Conservation (phyloP, 2,888 invertebrate species). For the Lutraria lutraria region DNA sequence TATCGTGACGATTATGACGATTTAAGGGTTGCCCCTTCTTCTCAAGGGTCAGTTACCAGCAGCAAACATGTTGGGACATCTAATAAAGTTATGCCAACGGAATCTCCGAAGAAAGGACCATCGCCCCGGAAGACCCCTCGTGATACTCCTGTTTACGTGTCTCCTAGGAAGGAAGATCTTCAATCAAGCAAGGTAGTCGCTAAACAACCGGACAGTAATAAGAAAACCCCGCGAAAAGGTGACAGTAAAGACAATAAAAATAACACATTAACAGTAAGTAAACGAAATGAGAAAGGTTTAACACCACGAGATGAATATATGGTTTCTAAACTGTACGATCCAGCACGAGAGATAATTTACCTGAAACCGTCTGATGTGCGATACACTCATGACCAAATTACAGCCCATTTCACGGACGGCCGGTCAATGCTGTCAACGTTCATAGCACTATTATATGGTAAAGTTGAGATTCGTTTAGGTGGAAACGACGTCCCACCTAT, state of each 20-base stretch:
- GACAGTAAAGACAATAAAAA: constrained; percentile 22
- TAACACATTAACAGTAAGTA: constrained; percentile 20
- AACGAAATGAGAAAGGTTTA: constrained; percentile 56
- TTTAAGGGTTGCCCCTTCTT: constrained; percentile 51
- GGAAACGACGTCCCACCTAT: constrained; percentile 64
- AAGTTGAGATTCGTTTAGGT: constrained; percentile 61
- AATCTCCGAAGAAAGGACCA: neutral
- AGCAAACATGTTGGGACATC: constrained; percentile 60
- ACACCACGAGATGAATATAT: constrained; percentile 68
- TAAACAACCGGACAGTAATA: constrained; percentile 5
- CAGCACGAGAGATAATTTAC: constrained; percentile 58
- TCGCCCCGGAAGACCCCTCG: constrained; percentile 50
- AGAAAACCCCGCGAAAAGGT: constrained; percentile 36
- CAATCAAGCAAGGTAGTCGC: neutral
- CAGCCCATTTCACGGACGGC: constrained; percentile 67
- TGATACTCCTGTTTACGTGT: constrained; percentile 51
- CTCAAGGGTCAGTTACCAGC: constrained; percentile 41
- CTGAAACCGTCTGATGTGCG: constrained; percentile 65
- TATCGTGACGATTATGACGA: constrained; percentile 45
- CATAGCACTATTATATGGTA: constrained; percentile 57
- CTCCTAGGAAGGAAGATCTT: constrained; percentile 50
- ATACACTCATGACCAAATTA: constrained; percentile 68
- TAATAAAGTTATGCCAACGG: constrained; percentile 64
- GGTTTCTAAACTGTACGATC: constrained; percentile 65
- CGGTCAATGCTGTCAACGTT: constrained; percentile 63